Conservation (phyloP, 2,888 invertebrate species). For the Nomada goodeniana region DNA sequence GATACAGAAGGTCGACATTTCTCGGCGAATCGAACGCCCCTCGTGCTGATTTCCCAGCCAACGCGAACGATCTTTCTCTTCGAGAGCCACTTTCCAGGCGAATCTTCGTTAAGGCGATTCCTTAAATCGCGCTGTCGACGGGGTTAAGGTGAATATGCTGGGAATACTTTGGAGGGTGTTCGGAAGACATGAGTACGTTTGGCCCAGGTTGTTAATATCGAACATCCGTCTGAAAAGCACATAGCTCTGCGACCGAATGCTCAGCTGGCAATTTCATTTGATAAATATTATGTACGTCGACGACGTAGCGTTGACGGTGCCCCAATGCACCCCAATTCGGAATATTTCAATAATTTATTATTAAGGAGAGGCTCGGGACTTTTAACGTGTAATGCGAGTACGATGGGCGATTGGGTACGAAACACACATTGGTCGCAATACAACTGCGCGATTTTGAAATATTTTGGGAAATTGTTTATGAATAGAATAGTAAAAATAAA, state of each 20-base stretch:
- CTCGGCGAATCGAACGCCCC: conserved; percentile 14
- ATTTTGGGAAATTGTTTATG: too few relatives aligned
- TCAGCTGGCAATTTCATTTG: too few relatives aligned
- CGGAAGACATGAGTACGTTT: neutral
- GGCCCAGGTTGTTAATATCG: conserved; percentile 38
- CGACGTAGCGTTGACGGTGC: too few relatives aligned
- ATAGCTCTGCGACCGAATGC: conserved; percentile 49
- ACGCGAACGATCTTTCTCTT: conserved; percentile 32
- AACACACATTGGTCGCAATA: too few relatives aligned
- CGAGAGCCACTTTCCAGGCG: conserved; percentile 18
- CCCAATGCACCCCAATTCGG: too few relatives aligned
- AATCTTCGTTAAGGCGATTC: neutral
- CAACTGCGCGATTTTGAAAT: too few relatives aligned
- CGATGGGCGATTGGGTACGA: too few relatives aligned
- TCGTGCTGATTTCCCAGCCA: conserved; percentile 29
- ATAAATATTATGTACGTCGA: too few relatives aligned
- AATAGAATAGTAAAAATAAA: too few relatives aligned
- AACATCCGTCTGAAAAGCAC: conserved; percentile 45
- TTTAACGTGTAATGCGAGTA: too few relatives aligned
- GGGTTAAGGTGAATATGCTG: neutral
- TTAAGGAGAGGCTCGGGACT: too few relatives aligned
- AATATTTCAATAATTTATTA: too few relatives aligned
- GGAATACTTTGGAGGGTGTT: neutral
- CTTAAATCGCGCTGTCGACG: neutral
- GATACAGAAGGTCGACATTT: neutral